These are phyloP conservation scores for Heliocidaris tuberculata DNA, from an alignment of 35 echinoderm and acorn worm genomes.

Conservation along the genomic window DNA sequence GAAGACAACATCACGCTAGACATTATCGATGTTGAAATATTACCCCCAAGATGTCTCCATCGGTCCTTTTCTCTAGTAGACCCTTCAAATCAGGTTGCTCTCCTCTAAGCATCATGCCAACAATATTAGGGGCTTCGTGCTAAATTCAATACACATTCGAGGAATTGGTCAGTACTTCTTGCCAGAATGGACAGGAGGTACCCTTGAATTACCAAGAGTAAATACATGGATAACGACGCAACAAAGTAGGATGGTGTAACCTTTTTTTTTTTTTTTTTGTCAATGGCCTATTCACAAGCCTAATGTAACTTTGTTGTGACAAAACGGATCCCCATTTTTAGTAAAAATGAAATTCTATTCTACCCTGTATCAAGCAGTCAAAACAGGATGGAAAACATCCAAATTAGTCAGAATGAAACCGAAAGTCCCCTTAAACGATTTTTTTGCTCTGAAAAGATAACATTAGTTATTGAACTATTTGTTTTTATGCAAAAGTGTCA, in stretches of 20 bases:
- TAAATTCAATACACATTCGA: no score
- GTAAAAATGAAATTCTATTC: neutral
- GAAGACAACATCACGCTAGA: neutral
- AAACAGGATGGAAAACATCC: neutral
- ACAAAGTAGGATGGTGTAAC: no score
- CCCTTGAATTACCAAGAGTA: no score
- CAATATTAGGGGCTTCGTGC: neutral
- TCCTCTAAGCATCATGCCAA: neutral
- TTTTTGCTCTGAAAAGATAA: neutral
- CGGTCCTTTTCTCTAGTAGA: neutral
- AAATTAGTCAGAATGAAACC: neutral
- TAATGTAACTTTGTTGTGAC: neutral
- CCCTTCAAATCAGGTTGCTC: neutral
- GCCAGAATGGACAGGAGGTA: neutral
- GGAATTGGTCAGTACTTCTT: no score
- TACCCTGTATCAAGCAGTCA: neutral
- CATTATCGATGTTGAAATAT: slow-evolving; percentile 38
- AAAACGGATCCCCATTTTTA: neutral
- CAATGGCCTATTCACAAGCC: neutral
- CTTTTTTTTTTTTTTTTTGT: no score
- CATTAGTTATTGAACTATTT: neutral
- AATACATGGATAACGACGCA: no score
- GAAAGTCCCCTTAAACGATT: neutral
- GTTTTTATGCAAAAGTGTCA: neutral
- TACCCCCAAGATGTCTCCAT: slow-evolving; percentile 35